Conservation (phyloP, 2,888 invertebrate species). For the Sarcophaga rosellei region DNA sequence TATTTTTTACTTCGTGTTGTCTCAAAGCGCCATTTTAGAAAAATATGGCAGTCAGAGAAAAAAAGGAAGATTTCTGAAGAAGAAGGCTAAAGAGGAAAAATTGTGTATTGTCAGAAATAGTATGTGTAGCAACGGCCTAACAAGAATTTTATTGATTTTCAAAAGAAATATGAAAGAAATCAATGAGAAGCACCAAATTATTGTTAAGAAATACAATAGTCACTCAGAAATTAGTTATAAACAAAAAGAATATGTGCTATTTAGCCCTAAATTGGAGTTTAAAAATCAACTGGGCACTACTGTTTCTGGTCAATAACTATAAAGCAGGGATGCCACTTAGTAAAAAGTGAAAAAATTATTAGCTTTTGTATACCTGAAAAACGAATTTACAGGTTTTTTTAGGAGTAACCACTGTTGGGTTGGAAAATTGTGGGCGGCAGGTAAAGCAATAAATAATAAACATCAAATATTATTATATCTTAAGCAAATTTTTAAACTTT, state of each 20-base stretch:
- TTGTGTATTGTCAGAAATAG: slow-evolving; percentile 53
- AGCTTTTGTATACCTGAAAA: slow-evolving; percentile 17
- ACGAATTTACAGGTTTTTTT: too few species aligned
- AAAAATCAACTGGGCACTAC: slow-evolving; percentile 31
- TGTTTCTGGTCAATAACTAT: slow-evolving; percentile 45
- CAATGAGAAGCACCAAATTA: not conserved
- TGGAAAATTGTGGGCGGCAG: too few species aligned
- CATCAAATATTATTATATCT: too few species aligned
- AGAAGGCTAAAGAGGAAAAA: slow-evolving; percentile 47
- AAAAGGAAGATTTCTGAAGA: slow-evolving; percentile 44
- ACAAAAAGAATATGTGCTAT: not conserved
- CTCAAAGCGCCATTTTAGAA: slow-evolving; percentile 73
- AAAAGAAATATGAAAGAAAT: not conserved
- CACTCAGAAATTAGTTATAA: not conserved
- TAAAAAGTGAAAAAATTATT: not conserved
- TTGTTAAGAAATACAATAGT: not conserved
- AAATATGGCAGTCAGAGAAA: slow-evolving; percentile 65
- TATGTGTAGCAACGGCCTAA: slow-evolving; percentile 48
- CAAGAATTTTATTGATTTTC: slow-evolving; percentile 63
- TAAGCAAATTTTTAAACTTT: too few species aligned
- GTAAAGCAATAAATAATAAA: too few species aligned
- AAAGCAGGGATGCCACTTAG: slow-evolving; percentile 25
- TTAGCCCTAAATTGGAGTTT: not conserved
- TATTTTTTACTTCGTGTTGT: slow-evolving; percentile 65
- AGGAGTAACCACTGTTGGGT: too few species aligned